These are phyloP conservation scores for Chloroceryle inda DNA, from an alignment of 2,797 vertebrate genomes.

Conservation along the genomic window DNA sequence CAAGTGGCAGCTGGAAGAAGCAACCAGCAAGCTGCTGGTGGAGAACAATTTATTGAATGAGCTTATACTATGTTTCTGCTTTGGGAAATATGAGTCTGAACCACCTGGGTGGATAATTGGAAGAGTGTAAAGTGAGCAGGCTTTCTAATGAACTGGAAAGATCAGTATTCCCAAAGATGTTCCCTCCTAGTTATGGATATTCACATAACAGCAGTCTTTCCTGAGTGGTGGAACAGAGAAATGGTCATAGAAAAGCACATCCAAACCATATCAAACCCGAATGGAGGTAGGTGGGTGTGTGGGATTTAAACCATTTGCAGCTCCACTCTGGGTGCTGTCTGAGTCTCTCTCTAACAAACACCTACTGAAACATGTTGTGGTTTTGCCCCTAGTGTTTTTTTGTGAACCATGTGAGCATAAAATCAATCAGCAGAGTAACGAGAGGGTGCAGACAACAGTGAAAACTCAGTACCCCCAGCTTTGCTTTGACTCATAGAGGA, in stretches of 20 bases:
- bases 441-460: fast-evolving
- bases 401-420: background rate
- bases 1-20: background rate
- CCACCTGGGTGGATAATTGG: background rate
- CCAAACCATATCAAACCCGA: background rate
- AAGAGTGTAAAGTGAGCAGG: background rate
- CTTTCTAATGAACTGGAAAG: background rate
- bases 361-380: background rate
- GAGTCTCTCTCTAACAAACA: background rate
- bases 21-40: background rate
- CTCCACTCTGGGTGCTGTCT: background rate
- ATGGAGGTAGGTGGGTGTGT: background rate
- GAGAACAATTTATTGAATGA: background rate
- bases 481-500: background rate
- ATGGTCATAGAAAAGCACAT: background rate
- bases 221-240: background rate
- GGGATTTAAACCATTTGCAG: background rate
- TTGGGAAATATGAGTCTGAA: background rate
- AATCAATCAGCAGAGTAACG: background rate
- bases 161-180: background rate
- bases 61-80: background rate
- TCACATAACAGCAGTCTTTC: background rate
- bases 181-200: background rate
- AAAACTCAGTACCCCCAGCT: background rate
- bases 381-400: background rate